Conservation (phyloP, 2,888 invertebrate genomes). For the Metallyticus violacea region DNA sequence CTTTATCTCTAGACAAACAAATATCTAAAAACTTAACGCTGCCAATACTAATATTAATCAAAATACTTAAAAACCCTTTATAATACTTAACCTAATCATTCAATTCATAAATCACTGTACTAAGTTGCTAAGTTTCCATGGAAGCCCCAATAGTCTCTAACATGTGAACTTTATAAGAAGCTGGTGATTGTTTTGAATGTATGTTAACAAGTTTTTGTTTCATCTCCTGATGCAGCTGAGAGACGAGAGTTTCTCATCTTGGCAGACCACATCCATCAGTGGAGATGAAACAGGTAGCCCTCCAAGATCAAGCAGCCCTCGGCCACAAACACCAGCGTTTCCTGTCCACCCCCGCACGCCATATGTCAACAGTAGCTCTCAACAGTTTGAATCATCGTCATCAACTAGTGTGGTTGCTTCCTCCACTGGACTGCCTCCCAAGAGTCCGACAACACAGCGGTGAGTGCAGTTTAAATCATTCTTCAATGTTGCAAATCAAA, state of each 20-base stretch:
- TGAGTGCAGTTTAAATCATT: slow-evolving; percentile 46
- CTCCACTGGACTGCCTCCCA: slow-evolving; percentile 69
- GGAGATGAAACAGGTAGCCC: slow-evolving; percentile 52
- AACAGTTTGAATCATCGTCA: slow-evolving; percentile 45
- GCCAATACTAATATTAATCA: too few relatives aligned
- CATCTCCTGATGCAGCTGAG: slow-evolving; percentile 47
- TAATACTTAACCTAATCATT: too few relatives aligned
- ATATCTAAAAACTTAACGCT: too few relatives aligned
- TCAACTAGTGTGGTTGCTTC: slow-evolving; percentile 37
- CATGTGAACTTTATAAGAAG: too few relatives aligned
- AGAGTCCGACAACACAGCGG: slow-evolving; percentile 74
- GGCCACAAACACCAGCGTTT: slow-evolving; percentile 90
- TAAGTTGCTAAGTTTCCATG: too few relatives aligned
- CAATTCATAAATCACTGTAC: too few relatives aligned
- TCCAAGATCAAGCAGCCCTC: slow-evolving; percentile 53
- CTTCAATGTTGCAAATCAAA: too few relatives aligned
- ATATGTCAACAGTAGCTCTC: slow-evolving; percentile 71
- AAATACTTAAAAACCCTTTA: too few relatives aligned
- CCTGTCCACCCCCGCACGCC: slow-evolving; percentile 90
- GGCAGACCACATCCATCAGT: slow-evolving; percentile 58
- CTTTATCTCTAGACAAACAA: too few relatives aligned
- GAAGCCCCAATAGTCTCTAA: too few relatives aligned
- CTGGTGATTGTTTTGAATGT: too few relatives aligned
- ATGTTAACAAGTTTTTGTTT: too few relatives aligned
- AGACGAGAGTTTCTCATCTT: slow-evolving; percentile 66